A percentile compares a stretch with the other conserved stretches of the same genome.
Evolutionary conservation across 2,888 invertebrate genomes (phyloP).

Genomic region (Melanargia galathea): DNA sequence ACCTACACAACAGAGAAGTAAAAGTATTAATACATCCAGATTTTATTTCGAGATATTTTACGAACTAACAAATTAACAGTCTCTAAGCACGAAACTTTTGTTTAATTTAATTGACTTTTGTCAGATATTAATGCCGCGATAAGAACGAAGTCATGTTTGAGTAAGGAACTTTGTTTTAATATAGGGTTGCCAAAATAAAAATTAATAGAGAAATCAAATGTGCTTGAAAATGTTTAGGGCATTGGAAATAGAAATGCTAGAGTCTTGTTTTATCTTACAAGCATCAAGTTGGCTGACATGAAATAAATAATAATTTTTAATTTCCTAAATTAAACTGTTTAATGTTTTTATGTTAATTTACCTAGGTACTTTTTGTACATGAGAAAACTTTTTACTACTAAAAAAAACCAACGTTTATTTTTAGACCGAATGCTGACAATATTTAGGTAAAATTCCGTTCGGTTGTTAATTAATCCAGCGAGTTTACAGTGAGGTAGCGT

Average conservation of each 20-base stretch:
- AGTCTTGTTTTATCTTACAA: no score
- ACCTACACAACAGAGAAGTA: conserved; percentile 22
- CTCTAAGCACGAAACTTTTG: conserved; percentile 38
- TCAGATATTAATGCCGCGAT: conserved; percentile 32
- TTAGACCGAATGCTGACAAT: background rate
- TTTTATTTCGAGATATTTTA: conserved; percentile 37
- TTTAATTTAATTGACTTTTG: conserved; percentile 36
- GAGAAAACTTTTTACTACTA: background rate
- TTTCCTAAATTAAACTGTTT: no score
- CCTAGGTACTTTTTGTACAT: no score
- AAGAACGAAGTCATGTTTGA: conserved; percentile 17
- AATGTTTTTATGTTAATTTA: no score
- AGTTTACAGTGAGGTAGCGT: conserved; percentile 15
- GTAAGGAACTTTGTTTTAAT: background rate
- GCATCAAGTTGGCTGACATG: no score
- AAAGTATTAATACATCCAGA: conserved; percentile 23
- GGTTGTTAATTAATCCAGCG: conserved; percentile 12
- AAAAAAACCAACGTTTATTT: background rate
- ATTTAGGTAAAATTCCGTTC: background rate
- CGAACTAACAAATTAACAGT: conserved; percentile 39
- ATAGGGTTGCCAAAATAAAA: background rate
- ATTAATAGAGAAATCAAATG: background rate
- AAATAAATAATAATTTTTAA: no score
- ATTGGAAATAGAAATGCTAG: background rate
- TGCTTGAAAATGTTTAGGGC: background rate